Conservation (phyloP, 2,888 invertebrate species). For the Platycheirus rosarum region DNA sequence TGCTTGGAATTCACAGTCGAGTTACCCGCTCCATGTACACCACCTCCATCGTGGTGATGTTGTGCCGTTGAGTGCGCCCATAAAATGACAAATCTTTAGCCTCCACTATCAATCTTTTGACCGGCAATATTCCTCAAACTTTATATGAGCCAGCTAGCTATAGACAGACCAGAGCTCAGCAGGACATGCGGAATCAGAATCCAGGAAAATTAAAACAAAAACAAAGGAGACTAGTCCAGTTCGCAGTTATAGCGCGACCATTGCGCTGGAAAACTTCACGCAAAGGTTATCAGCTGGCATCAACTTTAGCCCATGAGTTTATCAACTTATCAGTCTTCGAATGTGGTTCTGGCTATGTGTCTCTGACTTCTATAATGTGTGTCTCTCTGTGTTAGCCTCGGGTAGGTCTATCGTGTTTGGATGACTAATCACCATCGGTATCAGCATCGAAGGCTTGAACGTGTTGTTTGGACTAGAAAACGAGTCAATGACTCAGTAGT, state of each 20-base stretch:
- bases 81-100: conserved; percentile 71
- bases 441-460: conserved; percentile 46
- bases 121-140: conserved; percentile 46
- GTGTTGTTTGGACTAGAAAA: conserved; percentile 57
- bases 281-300: conserved; percentile 69
- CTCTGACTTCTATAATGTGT: conserved; percentile 13
- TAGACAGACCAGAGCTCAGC: neutral
- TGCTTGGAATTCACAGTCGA: conserved; percentile 62
- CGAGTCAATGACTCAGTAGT: conserved; percentile 69
- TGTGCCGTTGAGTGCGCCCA: conserved; percentile 45
- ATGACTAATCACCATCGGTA: conserved; percentile 69
- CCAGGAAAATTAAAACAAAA: conserved; percentile 43
- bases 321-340: conserved; percentile 63
- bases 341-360: conserved; percentile 17
- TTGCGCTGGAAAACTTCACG: conserved; percentile 28
- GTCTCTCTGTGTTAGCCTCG: conserved; percentile 9
- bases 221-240: conserved; percentile 29
- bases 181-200: conserved; percentile 38
- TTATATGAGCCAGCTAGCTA: neutral
- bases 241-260: conserved; percentile 3
- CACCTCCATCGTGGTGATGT: too few species aligned
- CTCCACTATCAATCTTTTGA: conserved; percentile 68
- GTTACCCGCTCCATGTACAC: neutral
- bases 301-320: conserved; percentile 69
- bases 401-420: conserved; percentile 44